phyloP scores from a whole-genome alignment of 1,140 invertebrate genomes.

The Pararge aegeria region DNA sequence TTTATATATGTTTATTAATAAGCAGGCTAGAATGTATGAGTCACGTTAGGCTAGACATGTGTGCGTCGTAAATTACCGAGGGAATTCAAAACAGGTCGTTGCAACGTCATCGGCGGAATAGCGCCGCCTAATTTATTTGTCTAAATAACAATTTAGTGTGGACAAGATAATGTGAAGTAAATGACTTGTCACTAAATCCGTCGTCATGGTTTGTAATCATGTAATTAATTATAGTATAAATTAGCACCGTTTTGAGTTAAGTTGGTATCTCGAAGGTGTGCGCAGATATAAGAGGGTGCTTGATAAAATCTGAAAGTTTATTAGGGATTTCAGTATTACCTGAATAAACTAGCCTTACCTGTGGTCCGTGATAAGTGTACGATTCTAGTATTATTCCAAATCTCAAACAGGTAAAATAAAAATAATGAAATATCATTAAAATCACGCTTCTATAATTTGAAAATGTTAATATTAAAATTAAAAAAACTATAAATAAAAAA shows the following conservation, averaged over 20 bases:
- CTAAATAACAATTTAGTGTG: conserved; percentile 20
- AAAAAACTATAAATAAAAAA: no score
- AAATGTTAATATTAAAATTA: no score
- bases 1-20: conserved; percentile 67
- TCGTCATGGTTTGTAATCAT: conserved; percentile 3
- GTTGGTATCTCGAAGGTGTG: no score
- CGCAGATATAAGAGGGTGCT: no score
- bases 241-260: neutral
- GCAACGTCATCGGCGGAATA: conserved; percentile 44
- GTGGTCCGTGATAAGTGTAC: no score
- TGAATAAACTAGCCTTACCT: no score
- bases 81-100: conserved; percentile 60
- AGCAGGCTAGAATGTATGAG: conserved; percentile 54
- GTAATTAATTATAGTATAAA: neutral
- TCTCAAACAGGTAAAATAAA: no score
- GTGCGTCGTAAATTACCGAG: conserved; percentile 55
- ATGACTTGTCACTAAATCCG: conserved; percentile 18
- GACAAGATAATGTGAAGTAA: conserved; percentile 26
- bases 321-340: no score
- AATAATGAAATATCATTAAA: no score
- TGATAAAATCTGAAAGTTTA: no score
- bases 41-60: conserved; percentile 44
- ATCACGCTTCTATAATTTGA: no score
- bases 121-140: conserved; percentile 42
- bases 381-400: no score